Evolutionary conservation across 2,797 vertebrate species (phyloP).

Genomic region (Chelidonichthys spinosus): DNA sequence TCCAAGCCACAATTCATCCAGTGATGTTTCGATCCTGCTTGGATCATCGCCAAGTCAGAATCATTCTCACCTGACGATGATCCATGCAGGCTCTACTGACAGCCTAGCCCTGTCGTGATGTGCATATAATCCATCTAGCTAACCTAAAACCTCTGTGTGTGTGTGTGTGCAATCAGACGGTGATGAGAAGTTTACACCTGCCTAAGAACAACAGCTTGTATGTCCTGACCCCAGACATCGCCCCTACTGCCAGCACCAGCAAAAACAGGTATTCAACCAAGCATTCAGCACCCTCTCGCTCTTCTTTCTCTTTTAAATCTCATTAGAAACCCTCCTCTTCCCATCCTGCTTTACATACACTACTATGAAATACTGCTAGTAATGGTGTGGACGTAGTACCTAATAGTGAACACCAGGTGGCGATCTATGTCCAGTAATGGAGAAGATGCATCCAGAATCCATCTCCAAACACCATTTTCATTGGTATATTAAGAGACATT

Average conservation of each 20-base stretch:
- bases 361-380: not conserved
- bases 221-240: constrained; percentile 96
- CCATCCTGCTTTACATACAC: not conserved
- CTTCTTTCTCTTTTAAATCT: not conserved
- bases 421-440: constrained; percentile 30
- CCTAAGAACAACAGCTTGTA: constrained; percentile 99
- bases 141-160: constrained; percentile 24
- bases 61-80: too few relatives aligned
- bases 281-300: not conserved
- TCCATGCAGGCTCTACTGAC: too few relatives aligned
- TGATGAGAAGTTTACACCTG: constrained; percentile 96
- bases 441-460: not conserved
- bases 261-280: constrained; percentile 90
- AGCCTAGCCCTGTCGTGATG: too few relatives aligned
- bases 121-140: too few relatives aligned
- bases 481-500: constrained; percentile 62
- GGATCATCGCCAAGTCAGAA: too few relatives aligned
- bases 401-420: constrained; percentile 74
- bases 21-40: too few relatives aligned
- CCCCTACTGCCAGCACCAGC: constrained; percentile 92
- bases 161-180: constrained; percentile 84
- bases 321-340: not conserved
- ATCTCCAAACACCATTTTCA: constrained; percentile 25
- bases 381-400: not conserved
- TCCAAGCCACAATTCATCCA: too few relatives aligned